Conservation (phyloP, 2,888 invertebrate genomes). For the Zhengitettix transpicula region DNA sequence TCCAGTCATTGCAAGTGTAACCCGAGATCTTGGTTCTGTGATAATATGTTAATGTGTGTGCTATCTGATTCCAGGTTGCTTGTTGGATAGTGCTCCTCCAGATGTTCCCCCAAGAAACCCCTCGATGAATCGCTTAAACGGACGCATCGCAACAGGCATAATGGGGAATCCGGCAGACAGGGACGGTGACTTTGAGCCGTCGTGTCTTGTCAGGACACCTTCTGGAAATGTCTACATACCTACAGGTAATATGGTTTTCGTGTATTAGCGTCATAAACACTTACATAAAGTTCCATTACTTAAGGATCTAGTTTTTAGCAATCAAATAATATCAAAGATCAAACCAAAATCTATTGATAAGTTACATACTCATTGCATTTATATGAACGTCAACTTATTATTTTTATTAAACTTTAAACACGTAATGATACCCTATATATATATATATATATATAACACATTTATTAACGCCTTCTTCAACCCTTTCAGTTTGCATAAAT, state of each 20-base stretch:
- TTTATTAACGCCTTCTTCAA: too few species aligned
- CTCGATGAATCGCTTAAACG: conserved; percentile 81
- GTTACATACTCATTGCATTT: too few species aligned
- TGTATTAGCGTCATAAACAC: background rate
- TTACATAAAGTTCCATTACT: background rate
- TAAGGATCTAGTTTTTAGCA: background rate
- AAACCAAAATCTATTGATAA: too few species aligned
- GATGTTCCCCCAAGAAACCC: conserved; percentile 84
- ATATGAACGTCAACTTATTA: too few species aligned
- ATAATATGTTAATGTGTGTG: too few species aligned
- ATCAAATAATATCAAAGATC: background rate
- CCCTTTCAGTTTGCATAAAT: too few species aligned
- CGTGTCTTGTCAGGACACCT: conserved; percentile 78
- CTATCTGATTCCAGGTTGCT: conserved; percentile 48
- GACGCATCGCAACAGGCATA: conserved; percentile 45
- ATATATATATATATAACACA: too few species aligned
- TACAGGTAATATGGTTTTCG: conserved; percentile 31
- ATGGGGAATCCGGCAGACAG: conserved; percentile 27
- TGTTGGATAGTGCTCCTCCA: conserved; percentile 70
- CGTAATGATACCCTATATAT: too few species aligned
- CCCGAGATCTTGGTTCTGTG: too few species aligned
- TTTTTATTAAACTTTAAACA: too few species aligned
- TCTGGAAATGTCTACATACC: conserved; percentile 90
- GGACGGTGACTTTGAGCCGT: conserved; percentile 64
- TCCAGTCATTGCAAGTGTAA: too few species aligned